phyloP scores from a whole-genome alignment of 2,113 vertebrate species.

The Ammodytes marinus region DNA sequence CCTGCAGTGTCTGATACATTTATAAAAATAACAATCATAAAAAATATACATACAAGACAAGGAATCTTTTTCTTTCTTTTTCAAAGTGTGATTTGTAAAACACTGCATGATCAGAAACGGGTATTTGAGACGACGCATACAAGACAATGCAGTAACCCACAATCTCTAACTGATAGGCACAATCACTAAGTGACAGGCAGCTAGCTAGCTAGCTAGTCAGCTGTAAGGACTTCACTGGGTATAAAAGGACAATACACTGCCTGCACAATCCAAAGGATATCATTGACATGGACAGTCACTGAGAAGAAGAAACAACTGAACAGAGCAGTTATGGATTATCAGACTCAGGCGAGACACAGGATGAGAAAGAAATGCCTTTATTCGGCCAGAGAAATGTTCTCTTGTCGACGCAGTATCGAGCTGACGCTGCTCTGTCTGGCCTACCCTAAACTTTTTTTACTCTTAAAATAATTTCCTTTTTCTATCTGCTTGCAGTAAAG shows the following conservation, averaged over 20 bases:
- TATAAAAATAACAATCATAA: constrained; percentile 83
- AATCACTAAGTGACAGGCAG: constrained; percentile 69
- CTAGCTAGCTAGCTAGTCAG: constrained; percentile 61
- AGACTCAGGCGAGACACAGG: constrained; percentile 39
- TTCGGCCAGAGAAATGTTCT: constrained; percentile 7
- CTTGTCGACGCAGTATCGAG: constrained; percentile 13
- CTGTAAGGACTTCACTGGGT: constrained; percentile 69
- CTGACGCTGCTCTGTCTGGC: constrained; percentile 25
- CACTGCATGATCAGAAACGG: constrained; percentile 63
- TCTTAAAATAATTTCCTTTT: constrained; percentile 28
- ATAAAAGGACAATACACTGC: constrained; percentile 56
- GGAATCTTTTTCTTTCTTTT: constrained; percentile 62
- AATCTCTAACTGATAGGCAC: constrained; percentile 73
- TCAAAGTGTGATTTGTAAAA: constrained; percentile 73
- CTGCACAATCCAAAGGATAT: constrained; percentile 70
- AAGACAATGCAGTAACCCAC: constrained; percentile 71
- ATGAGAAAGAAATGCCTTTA: constrained; percentile 26
- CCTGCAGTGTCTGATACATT: constrained; percentile 74
- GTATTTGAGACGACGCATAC: constrained; percentile 61
- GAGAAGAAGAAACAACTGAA: constrained; percentile 58
- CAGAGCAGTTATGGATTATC: constrained; percentile 47
- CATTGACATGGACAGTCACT: constrained; percentile 54
- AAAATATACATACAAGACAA: constrained; percentile 79
- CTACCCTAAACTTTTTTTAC: not conserved
- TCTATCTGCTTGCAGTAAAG: constrained; percentile 32